These are phyloP conservation scores for Blennius ocellaris DNA, from an alignment of 2,113 vertebrate species.

Conservation along the genomic window DNA sequence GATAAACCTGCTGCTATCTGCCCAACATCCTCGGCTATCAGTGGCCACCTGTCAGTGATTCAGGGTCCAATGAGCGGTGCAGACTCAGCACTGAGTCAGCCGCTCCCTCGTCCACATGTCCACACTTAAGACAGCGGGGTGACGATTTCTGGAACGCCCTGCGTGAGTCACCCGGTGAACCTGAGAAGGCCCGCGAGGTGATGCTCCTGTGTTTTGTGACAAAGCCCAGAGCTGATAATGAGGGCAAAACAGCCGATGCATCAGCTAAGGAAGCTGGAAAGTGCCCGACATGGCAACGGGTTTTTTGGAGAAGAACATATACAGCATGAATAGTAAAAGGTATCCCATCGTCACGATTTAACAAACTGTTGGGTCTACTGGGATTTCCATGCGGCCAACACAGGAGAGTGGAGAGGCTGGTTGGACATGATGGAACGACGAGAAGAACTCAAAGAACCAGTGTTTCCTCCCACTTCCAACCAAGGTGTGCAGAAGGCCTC, in stretches of 20 bases:
- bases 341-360: no score
- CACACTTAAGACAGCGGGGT: conserved; percentile 21
- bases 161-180: background rate
- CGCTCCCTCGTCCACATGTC: conserved; percentile 5
- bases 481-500: no score
- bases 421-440: no score
- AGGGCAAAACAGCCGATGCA: conserved; percentile 20
- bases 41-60: conserved; percentile 46
- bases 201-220: conserved; percentile 41
- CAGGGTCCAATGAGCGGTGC: background rate
- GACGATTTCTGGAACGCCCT: conserved; percentile 47
- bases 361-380: no score
- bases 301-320: no score
- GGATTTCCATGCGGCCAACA: no score
- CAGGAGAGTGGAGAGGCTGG: no score
- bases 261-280: conserved; percentile 30
- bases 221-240: conserved; percentile 15
- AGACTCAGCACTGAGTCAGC: conserved; percentile 29
- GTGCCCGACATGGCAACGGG: background rate
- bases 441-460: no score
- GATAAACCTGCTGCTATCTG: conserved; percentile 29
- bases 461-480: no score
- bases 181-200: background rate
- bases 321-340: no score
- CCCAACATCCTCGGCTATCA: conserved; percentile 20